Base-by-base conservation (phyloP, 2,113 vertebrate species). In the Meleagris gallopavo region DNA sequence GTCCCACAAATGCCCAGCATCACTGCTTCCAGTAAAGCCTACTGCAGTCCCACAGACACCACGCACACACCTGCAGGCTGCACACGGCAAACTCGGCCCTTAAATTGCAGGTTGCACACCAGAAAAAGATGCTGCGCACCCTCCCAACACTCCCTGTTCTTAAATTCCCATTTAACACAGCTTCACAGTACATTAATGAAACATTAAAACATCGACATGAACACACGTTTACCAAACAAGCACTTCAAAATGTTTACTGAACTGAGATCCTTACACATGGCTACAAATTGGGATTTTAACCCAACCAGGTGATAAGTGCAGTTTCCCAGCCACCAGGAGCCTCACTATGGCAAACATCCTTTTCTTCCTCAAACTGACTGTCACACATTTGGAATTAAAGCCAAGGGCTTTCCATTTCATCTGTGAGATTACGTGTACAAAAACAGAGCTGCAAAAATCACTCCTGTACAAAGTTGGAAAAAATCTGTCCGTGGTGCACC, bases 51-150 rank as follows among this genome's bases (percentile, higher is more conserved):
- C 71, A 38, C 2, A 20, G 30, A 55, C 45, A 48, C 3, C n/a
- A 22, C 2, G 36, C 4, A 1, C 34, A 27, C 24, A 3, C 11
- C 8, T 9, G 11, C 45, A 25, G 62, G 2, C 16, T 2, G 1
- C 5, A 1, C 16, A 2, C 32, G 38, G 38, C 14, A 13, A 0
- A 41, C 2, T 15, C 41, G 40, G 10, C 0, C 24, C 6, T 14
- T 1, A 1, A 58, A 34, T 6, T 4, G 17, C 54, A 69, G 8
- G 14, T 0, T 30, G 9, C 41, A 65, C 13, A 5, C 38, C 2
- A 13, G n/a, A 29, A 6, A 62, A 24, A 27, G 36, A 21, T 25
- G 0, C n/a, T 65, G 65, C 2, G 16, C n/a, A 40, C 13, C 32
- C 50, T 38, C 25, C 25, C 3, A 43, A 43, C 10, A 50, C 3